A percentile compares a stretch with the other conserved stretches of the same genome.
Conservation (phyloP, 2,888 invertebrate species). For the Latrodectus elegans region DNA sequence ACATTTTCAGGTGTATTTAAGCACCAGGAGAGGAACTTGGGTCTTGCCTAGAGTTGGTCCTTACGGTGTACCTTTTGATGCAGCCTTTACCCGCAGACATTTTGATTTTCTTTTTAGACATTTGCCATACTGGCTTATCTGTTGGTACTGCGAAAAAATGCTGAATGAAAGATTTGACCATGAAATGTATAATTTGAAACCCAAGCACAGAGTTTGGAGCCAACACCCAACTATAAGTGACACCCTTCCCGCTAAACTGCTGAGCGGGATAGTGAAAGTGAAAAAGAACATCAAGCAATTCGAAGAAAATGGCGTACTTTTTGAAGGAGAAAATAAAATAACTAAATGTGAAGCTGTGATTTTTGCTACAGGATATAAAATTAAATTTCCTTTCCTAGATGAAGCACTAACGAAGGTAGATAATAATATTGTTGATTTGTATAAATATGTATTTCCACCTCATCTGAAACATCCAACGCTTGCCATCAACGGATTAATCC, state of each 20-base stretch:
- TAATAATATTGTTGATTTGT: constrained; percentile 65
- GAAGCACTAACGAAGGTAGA: constrained; percentile 52
- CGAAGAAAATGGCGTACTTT: constrained; percentile 72
- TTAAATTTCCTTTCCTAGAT: constrained; percentile 67
- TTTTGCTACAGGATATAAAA: constrained; percentile 69
- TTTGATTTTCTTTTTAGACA: constrained; percentile 34
- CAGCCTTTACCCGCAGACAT: constrained; percentile 41
- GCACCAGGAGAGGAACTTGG: constrained; percentile 77
- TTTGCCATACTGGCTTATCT: constrained; percentile 62
- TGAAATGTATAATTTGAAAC: constrained; percentile 74
- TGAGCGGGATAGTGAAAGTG: constrained; percentile 74
- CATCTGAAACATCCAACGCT: constrained; percentile 87
- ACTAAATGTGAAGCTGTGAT: constrained; percentile 65
- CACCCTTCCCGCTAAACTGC: constrained; percentile 76
- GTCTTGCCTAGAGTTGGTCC: constrained; percentile 76
- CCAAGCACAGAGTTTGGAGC: constrained; percentile 73
- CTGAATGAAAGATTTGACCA: constrained; percentile 74
- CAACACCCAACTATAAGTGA: constrained; percentile 75
- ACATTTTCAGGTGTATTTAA: constrained; percentile 74
- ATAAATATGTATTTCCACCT: constrained; percentile 61
- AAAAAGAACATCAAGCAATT: constrained; percentile 73
- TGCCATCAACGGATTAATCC: constrained; percentile 88
- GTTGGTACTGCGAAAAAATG: constrained; percentile 56
- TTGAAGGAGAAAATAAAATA: constrained; percentile 73
- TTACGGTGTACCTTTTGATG: constrained; percentile 75